Conservation (phyloP, 1,140 invertebrate species). For the Maniola jurtina region DNA sequence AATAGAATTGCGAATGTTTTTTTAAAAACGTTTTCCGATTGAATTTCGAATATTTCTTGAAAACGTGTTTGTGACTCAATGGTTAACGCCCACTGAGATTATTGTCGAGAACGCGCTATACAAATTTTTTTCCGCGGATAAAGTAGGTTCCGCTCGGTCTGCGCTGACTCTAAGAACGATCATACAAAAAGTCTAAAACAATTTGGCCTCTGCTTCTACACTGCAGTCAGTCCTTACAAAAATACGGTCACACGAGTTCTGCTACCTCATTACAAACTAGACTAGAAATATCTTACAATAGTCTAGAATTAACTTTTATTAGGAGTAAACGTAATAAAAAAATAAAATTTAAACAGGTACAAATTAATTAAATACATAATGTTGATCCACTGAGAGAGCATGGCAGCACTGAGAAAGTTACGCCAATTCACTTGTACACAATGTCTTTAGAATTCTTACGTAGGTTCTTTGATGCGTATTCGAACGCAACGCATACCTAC, state of each 20-base stretch:
- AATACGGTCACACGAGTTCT: slow-evolving; percentile 31
- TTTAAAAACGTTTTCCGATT: too few relatives aligned
- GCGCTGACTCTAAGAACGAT: slow-evolving; percentile 8
- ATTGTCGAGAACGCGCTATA: too few relatives aligned
- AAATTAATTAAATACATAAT: slow-evolving; percentile 25
- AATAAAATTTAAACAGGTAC: slow-evolving; percentile 38
- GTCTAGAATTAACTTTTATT: slow-evolving; percentile 14
- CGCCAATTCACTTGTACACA: too few relatives aligned
- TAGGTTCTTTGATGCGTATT: too few relatives aligned
- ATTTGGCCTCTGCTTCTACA: slow-evolving; percentile 38
- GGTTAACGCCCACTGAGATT: too few relatives aligned
- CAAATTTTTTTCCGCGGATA: too few relatives aligned
- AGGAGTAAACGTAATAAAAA: slow-evolving; percentile 40
- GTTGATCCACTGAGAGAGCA: slow-evolving; percentile 30
- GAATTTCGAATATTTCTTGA: too few relatives aligned
- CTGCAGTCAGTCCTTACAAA: slow-evolving; percentile 40
- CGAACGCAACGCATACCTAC: too few relatives aligned
- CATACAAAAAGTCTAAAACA: slow-evolving; percentile 34
- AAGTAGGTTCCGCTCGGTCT: too few relatives aligned
- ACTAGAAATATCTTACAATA: slow-evolving; percentile 21
- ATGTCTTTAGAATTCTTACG: too few relatives aligned
- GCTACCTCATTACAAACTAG: slow-evolving; percentile 22
- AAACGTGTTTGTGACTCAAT: too few relatives aligned
- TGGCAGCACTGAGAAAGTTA: slow-evolving; percentile 28
- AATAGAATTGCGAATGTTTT: too few relatives aligned